Conservation (phyloP, 2,113 vertebrate genomes). For the Semicossyphus pulcher region DNA sequence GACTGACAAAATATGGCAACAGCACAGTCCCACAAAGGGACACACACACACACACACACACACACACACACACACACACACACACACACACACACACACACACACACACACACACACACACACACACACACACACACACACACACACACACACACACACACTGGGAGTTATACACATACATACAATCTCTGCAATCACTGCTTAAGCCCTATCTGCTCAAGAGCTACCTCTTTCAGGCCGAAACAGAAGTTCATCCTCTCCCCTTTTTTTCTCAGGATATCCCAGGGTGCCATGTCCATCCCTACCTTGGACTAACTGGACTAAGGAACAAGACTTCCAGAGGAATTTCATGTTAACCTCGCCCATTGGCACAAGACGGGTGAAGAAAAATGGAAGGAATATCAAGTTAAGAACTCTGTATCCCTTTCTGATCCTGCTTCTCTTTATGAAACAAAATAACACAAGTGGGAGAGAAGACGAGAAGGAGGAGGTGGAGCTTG, state of each 20-base stretch:
- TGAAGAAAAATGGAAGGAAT: background rate
- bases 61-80: background rate
- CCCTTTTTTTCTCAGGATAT: slow-evolving; percentile 11
- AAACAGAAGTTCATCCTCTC: slow-evolving; percentile 18
- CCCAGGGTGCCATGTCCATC: slow-evolving; percentile 26
- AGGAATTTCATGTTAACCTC: slow-evolving; percentile 18
- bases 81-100: slow-evolving; percentile 23
- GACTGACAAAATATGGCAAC: slow-evolving; percentile 50
- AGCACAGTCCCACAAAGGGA: slow-evolving; percentile 34
- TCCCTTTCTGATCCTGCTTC: slow-evolving; percentile 16
- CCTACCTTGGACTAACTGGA: slow-evolving; percentile 30
- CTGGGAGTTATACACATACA: no score
- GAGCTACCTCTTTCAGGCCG: slow-evolving; percentile 7
- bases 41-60: slow-evolving; percentile 6
- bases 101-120: slow-evolving; percentile 6
- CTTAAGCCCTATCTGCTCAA: slow-evolving; percentile 4
- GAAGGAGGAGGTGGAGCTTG: background rate
- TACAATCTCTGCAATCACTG: slow-evolving; percentile 16
- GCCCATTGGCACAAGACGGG: slow-evolving; percentile 18
- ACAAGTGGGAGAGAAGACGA: background rate
- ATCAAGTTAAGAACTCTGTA: background rate
- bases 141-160: slow-evolving; percentile 24
- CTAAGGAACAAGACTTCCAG: slow-evolving; percentile 15
- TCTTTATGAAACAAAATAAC: background rate
- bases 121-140: background rate